A percentile compares a stretch with the other conserved stretches of the same genome.
Evolutionary conservation across 2,888 invertebrate genomes (phyloP).

Genomic region (Sepiola atlantica): DNA sequence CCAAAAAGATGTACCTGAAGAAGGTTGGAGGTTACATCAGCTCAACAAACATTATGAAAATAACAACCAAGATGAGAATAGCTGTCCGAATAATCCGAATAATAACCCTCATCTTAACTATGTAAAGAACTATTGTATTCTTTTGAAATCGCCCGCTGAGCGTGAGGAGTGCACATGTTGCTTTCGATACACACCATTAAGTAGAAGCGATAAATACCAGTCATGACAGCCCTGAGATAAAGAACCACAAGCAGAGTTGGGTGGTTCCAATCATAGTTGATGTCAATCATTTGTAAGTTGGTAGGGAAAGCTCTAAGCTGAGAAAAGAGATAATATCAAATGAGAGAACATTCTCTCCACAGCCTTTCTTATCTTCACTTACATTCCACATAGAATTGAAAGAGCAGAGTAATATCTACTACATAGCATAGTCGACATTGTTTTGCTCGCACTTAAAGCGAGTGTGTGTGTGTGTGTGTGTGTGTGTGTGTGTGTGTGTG

Average conservation of each 20-base stretch:
- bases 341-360: not conserved
- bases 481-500: too few species aligned
- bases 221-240: not conserved
- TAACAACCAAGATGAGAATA: too few species aligned
- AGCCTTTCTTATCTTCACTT: not conserved
- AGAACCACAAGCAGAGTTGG: not conserved
- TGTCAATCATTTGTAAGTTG: conserved; percentile 6
- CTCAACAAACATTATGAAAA: too few species aligned
- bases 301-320: not conserved
- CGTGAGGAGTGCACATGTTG: not conserved
- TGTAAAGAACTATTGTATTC: too few species aligned
- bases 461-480: too few species aligned
- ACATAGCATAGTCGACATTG: not conserved
- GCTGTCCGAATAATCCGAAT: too few species aligned
- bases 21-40: too few species aligned
- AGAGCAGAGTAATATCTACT: not conserved
- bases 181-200: not conserved
- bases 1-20: too few species aligned
- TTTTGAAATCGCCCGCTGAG: not conserved
- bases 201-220: not conserved
- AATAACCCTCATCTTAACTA: too few species aligned
- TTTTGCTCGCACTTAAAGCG: not conserved
- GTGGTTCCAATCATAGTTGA: conserved; percentile 6
- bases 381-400: not conserved
- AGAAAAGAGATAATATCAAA: not conserved